Conservation (phyloP, 2,888 invertebrate genomes). For the Schrankia costaestrigalis region DNA sequence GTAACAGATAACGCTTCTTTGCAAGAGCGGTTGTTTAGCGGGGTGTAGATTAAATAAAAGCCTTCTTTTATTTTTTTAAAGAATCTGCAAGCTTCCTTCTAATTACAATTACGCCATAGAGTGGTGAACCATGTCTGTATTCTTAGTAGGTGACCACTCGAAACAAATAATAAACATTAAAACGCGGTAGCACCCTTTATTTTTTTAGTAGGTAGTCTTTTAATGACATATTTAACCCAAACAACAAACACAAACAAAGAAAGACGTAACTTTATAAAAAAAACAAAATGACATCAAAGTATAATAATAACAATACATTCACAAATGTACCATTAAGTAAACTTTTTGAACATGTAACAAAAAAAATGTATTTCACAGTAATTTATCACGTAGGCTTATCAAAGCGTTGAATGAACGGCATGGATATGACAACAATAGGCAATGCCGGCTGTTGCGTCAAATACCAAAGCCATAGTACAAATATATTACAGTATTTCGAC, state of each 20-base stretch:
- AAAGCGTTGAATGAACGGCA: constrained; percentile 43
- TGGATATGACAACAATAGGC: constrained; percentile 51
- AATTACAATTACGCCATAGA: no score
- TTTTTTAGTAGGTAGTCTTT: not conserved
- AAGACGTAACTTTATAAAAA: no score
- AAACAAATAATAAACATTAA: not conserved
- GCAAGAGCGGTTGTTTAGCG: no score
- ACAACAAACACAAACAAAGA: no score
- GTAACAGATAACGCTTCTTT: no score
- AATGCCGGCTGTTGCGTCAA: constrained; percentile 34
- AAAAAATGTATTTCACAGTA: constrained; percentile 38
- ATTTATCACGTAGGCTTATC: constrained; percentile 51
- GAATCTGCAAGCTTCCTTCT: no score
- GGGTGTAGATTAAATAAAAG: no score
- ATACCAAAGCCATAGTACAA: no score
- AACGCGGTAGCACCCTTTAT: not conserved
- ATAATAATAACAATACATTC: constrained; percentile 3
- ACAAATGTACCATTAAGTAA: constrained; percentile 10
- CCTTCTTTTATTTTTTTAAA: no score
- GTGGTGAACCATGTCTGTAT: not conserved
- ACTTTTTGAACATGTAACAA: constrained; percentile 8
- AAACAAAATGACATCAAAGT: no score
- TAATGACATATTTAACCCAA: not conserved
- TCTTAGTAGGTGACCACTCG: not conserved
- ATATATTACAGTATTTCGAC: no score